A percentile compares a stretch with the other conserved stretches of the same genome.
These are phyloP conservation scores for Endomychus coccineus DNA, from an alignment of 2,888 invertebrate species.

Conservation along the genomic window DNA sequence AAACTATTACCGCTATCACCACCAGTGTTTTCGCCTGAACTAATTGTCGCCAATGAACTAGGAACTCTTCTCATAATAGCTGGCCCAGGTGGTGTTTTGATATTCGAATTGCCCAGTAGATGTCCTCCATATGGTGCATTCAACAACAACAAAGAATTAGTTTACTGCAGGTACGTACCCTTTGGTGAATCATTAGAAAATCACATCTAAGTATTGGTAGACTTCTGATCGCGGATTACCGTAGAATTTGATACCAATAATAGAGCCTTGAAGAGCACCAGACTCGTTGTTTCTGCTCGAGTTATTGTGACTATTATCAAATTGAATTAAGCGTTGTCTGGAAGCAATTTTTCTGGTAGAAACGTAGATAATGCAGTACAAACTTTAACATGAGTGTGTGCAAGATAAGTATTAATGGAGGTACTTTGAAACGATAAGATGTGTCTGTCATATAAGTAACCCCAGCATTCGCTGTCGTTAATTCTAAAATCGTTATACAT, in stretches of 20 bases:
- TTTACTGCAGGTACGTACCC: slow-evolving; percentile 63
- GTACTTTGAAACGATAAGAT: too few species aligned
- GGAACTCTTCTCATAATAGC: slow-evolving; percentile 61
- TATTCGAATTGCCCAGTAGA: slow-evolving; percentile 63
- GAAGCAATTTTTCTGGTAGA: too few species aligned
- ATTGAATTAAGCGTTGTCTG: too few species aligned
- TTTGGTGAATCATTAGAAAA: slow-evolving; percentile 1
- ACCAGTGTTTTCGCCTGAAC: slow-evolving; percentile 62
- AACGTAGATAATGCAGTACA: too few species aligned
- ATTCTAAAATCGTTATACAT: too few species aligned
- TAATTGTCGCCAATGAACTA: slow-evolving; percentile 56
- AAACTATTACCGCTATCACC: slow-evolving; percentile 60
- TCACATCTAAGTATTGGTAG: neutral
- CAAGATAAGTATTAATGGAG: too few species aligned
- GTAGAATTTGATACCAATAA: neutral
- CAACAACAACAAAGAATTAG: slow-evolving; percentile 58
- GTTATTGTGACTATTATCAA: too few species aligned
- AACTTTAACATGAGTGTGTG: too few species aligned
- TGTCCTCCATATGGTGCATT: slow-evolving; percentile 64
- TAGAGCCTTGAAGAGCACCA: too few species aligned
- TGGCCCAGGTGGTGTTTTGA: slow-evolving; percentile 61
- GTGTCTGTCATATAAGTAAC: too few species aligned
- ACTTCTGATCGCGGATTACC: neutral
- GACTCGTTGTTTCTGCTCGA: too few species aligned
- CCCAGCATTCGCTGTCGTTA: too few species aligned